Evolutionary conservation across 2,113 vertebrate genomes (phyloP).

Genomic region (Leucosticte australis): DNA sequence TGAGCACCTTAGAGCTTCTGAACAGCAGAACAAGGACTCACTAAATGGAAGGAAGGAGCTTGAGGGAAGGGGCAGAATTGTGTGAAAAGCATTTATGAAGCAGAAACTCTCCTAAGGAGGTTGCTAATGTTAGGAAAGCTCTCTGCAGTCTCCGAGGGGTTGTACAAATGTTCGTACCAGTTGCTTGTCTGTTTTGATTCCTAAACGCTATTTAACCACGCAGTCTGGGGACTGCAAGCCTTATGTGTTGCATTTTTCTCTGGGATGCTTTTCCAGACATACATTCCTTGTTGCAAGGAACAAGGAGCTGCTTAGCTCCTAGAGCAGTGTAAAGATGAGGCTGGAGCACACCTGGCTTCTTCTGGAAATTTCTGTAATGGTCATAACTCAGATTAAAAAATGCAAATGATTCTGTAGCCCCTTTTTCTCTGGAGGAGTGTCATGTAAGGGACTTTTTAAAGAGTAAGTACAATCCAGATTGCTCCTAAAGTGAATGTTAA

Average conservation of each 20-base stretch:
- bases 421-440: background rate
- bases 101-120: conserved; percentile 32
- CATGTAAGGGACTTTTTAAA: background rate
- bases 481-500: background rate
- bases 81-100: conserved; percentile 7
- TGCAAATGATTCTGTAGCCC: background rate
- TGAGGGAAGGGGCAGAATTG: background rate
- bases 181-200: conserved; percentile 49
- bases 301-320: background rate
- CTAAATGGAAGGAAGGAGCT: background rate
- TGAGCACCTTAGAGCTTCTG: background rate
- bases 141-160: background rate
- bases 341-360: background rate
- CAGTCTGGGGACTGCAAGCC: background rate
- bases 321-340: background rate
- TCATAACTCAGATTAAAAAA: background rate
- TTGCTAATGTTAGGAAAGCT: conserved; percentile 36
- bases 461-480: background rate
- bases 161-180: conserved; percentile 28
- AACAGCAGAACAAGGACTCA: background rate
- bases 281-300: background rate
- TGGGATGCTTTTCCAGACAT: background rate
- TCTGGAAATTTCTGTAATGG: background rate
- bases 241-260: background rate
- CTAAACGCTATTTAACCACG: conserved; percentile 20